phyloP scores from a whole-genome alignment of 2,113 vertebrate genomes.

The Theropithecus gelada region DNA sequence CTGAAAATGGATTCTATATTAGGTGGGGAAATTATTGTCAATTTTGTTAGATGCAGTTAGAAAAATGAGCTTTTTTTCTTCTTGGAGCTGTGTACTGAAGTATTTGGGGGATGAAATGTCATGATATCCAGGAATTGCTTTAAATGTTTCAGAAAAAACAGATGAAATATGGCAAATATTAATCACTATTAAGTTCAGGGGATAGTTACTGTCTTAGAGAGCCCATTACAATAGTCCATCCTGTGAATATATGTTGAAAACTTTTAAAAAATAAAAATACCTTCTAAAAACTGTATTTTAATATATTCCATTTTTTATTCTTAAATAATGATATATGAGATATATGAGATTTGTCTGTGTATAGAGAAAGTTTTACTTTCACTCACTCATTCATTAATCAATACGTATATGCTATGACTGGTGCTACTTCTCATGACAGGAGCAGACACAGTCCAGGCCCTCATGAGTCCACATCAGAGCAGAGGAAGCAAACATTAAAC shows the following conservation, averaged over 20 bases:
- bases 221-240: not conserved
- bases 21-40: not conserved
- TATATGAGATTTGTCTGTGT: not conserved
- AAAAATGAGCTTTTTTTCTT: not conserved
- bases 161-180: slow-evolving; percentile 6
- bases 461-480: not conserved
- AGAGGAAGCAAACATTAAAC: not conserved
- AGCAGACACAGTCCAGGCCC: not conserved
- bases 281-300: not conserved
- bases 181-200: not conserved
- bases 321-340: not conserved
- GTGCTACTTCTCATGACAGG: not conserved
- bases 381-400: not conserved
- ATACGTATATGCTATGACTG: not conserved
- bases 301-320: not conserved
- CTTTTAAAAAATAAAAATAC: not conserved
- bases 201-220: not conserved
- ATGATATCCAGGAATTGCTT: not conserved
- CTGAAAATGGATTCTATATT: not conserved
- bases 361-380: not conserved
- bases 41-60: not conserved
- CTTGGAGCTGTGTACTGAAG: not conserved
- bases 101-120: not conserved
- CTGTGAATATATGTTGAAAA: slow-evolving; percentile 13
- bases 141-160: slow-evolving; percentile 28